Base-by-base conservation (phyloP, 2,113 vertebrate species). In the Nyctibius bracteatus region DNA sequence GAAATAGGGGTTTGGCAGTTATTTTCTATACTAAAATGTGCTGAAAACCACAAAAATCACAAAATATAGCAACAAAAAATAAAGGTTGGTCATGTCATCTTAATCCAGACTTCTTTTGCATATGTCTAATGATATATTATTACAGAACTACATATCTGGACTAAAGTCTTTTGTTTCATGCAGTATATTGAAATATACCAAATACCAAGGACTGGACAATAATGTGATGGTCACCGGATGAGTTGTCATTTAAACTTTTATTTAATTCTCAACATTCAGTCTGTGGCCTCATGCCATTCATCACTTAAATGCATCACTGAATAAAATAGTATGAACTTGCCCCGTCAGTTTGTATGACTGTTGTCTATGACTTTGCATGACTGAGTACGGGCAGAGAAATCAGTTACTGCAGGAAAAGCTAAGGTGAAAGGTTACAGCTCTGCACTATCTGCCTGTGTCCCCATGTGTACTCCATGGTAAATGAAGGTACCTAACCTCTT, bases 401-500 rank as follows among this genome's bases (percentile, higher is more conserved):
- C 2, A 2, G 24, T 65, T 55, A 16, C 59, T 65, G 74, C 31
- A 78, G 23, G 2, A 39, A 49, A 59, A 46, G 31, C 24, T 21
- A 1, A 24, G 7, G 54, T 63, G 35, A 27, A 30, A 41, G 63
- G 43, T 44, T 57, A 33, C 10, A 65, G 58, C 65, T 78, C 28
- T 27, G 18, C 6, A 4, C 44, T 89, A 12, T 28, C 78, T 62
- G 72, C 57, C 54, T 21, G 4, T 3, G 4, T 25, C 65, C 44
- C 59, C 0, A 4, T 7, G 4, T 2, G 44, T 17, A 17, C 9
- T 28, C 61, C 0, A 0, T 10, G 22, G 14, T 4, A 11, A 46
- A 72, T 14, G 10, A 49, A 22, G 37, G 43, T 8, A 23, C 28
- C 2, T 0, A 12, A 39, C n/a, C 44, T 94, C 52, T 59, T 51